These are phyloP conservation scores for Protaetia brevitarsis DNA, from an alignment of 1,140 invertebrate species.

Conservation along the genomic window DNA sequence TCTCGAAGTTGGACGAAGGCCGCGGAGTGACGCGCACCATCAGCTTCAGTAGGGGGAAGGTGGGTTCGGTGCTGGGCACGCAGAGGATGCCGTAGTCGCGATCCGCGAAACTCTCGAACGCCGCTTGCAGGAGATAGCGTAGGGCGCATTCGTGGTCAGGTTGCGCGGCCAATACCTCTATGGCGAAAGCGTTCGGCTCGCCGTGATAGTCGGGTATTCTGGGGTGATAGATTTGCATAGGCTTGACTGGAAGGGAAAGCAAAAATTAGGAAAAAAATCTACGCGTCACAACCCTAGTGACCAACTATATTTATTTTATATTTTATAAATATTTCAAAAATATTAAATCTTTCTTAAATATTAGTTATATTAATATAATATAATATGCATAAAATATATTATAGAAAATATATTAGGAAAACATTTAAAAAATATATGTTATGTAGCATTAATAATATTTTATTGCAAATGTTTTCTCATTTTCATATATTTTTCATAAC, in stretches of 20 bases:
- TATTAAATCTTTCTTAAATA: too few species aligned
- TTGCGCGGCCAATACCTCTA: slow-evolving; percentile 65
- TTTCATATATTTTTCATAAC: too few species aligned
- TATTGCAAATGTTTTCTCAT: too few species aligned
- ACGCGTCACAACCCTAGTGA: not conserved
- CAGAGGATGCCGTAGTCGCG: slow-evolving; percentile 64
- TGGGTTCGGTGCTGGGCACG: slow-evolving; percentile 57
- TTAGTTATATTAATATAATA: too few species aligned
- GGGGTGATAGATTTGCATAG: not conserved
- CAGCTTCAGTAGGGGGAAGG: slow-evolving; percentile 52
- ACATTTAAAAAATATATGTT: too few species aligned
- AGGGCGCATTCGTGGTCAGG: slow-evolving; percentile 57
- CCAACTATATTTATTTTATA: too few species aligned
- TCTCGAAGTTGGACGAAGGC: slow-evolving; percentile 53
- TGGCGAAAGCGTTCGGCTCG: slow-evolving; percentile 57
- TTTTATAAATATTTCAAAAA: too few species aligned
- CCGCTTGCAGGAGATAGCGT: slow-evolving; percentile 58
- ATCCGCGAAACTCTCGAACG: slow-evolving; percentile 65
- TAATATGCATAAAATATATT: too few species aligned
- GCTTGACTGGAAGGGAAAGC: not conserved
- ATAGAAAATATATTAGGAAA: too few species aligned
- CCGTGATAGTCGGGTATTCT: slow-evolving; percentile 39
- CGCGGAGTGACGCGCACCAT: slow-evolving; percentile 53
- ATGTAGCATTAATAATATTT: too few species aligned
- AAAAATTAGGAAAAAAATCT: not conserved